These are phyloP conservation scores for Lasioglossum zephyrum DNA, from an alignment of 2,888 invertebrate genomes.

Conservation along the genomic window DNA sequence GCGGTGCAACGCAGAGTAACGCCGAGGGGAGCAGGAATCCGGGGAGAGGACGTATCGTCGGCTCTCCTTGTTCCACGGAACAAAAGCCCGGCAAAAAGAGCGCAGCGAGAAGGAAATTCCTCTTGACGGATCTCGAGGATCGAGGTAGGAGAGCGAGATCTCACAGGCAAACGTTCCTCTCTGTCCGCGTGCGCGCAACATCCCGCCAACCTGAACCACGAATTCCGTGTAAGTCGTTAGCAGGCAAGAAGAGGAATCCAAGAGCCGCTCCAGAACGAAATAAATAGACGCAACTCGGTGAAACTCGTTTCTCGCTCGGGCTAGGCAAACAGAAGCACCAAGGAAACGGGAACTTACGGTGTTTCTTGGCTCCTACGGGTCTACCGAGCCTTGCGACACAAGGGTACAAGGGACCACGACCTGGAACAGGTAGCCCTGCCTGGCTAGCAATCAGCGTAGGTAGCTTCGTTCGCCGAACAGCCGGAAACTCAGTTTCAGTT, in stretches of 20 bases:
- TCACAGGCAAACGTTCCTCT: background rate
- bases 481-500: background rate
- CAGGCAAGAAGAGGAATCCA: slow-evolving; percentile 13
- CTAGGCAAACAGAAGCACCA: slow-evolving; percentile 17
- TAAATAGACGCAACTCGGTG: slow-evolving; percentile 29
- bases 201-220: background rate
- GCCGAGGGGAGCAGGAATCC: slow-evolving; percentile 24
- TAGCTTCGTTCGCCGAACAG: background rate
- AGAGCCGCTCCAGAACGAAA: slow-evolving; percentile 16
- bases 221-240: slow-evolving; percentile 46
- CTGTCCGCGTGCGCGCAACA: background rate
- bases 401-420: background rate
- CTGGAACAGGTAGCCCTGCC: background rate
- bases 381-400: background rate
- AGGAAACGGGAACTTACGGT: slow-evolving; percentile 17
- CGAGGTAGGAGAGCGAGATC: background rate
- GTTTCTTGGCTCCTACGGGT: background rate
- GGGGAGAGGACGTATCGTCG: slow-evolving; percentile 21
- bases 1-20: background rate
- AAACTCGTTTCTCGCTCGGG: slow-evolving; percentile 37
- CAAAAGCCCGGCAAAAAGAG: slow-evolving; percentile 41
- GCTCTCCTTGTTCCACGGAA: background rate
- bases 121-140: background rate
- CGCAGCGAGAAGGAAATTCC: slow-evolving; percentile 36
- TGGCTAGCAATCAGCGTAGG: background rate